Evolutionary conservation across 2,888 invertebrate species (phyloP), one percentile per base, ranked within the genome.

Genomic region (Ennomos quercinarius): DNA sequence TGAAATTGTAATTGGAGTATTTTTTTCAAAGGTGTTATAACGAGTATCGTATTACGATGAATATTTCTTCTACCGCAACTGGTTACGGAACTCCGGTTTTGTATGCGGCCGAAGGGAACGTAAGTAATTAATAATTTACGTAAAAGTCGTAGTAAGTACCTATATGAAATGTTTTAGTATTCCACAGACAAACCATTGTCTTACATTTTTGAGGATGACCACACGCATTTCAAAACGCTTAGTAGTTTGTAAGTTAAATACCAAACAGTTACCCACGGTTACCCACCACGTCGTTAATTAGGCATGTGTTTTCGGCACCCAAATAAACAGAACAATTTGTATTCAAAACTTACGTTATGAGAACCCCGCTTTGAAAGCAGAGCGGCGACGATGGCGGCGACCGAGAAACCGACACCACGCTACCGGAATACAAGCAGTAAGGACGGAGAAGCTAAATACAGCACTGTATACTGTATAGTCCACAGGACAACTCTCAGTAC

Each of bases 371-470:
- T 81, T 78, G 77, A 78, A 83, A 77, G 73, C 80, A 67, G 68
- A 66, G 66, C 76, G 70, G 72, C 76, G 73, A 72, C 77, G 71
- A 73, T 74, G 67, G 66, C 75, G 70, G 72, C 76, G 73, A 72
- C 77, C 71, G 73, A 75, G 67, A 75, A 76, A 81, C 75, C 70
- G 69, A 81, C 73, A 78, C 74, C 44, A 10, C 42, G 9, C 44
- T 17, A 10, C 46, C n/a, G 12, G 12, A 11, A 2, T n/a, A 44
- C 8, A 75, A 63, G 65, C 69, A 55, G 55, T 55, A 60, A 13
- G 46, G 46, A 9, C 1, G 6, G 5, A 13, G 9, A 9, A 27
- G 34, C 3, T 17, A 12, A 11, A 13, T n/a, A n/a, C n/a, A n/a
- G n/a, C n/a, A n/a, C n/a, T n/a, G n/a, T n/a, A n/a, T n/a, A n/a